Percentiles rank a stretch among this genome's conserved stretches.
Conservation (phyloP, 1,140 invertebrate genomes). For the Drosophila kohkoa region DNA sequence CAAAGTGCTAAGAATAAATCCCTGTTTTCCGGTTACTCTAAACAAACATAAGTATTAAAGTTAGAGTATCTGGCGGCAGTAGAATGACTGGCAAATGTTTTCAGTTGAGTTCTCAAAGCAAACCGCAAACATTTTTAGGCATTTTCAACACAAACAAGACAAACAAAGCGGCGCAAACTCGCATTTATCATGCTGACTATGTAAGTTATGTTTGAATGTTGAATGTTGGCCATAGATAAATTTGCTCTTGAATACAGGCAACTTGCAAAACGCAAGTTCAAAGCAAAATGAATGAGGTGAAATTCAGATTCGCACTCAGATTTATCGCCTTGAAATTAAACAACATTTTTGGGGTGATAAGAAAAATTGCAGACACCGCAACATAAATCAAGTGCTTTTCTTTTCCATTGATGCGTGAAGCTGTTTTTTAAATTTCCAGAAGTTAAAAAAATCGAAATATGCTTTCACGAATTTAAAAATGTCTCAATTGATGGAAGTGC, state of each 20-base stretch:
- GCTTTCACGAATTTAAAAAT: too few relatives aligned
- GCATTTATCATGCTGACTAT: slow-evolving; percentile 63
- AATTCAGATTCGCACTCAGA: slow-evolving; percentile 19
- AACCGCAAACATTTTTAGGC: slow-evolving; percentile 48
- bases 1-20: too few relatives aligned
- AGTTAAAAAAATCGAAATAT: neutral
- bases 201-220: slow-evolving; percentile 31
- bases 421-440: neutral
- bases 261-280: slow-evolving; percentile 17
- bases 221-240: slow-evolving; percentile 34
- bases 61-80: slow-evolving; percentile 16
- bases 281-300: slow-evolving; percentile 28
- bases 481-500: too few relatives aligned
- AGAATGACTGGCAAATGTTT: slow-evolving; percentile 57
- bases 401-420: neutral
- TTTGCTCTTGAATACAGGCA: slow-evolving; percentile 21
- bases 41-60: too few relatives aligned
- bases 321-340: slow-evolving; percentile 40
- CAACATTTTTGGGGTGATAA: slow-evolving; percentile 29
- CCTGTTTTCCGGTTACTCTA: too few relatives aligned
- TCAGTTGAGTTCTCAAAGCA: slow-evolving; percentile 56
- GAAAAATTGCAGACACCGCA: slow-evolving; percentile 31
- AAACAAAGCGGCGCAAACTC: slow-evolving; percentile 52
- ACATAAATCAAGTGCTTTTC: slow-evolving; percentile 25
- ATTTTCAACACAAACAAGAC: slow-evolving; percentile 36